phyloP scores from a whole-genome alignment of 2,888 invertebrate genomes.

The Drosophila subsilvestris region DNA sequence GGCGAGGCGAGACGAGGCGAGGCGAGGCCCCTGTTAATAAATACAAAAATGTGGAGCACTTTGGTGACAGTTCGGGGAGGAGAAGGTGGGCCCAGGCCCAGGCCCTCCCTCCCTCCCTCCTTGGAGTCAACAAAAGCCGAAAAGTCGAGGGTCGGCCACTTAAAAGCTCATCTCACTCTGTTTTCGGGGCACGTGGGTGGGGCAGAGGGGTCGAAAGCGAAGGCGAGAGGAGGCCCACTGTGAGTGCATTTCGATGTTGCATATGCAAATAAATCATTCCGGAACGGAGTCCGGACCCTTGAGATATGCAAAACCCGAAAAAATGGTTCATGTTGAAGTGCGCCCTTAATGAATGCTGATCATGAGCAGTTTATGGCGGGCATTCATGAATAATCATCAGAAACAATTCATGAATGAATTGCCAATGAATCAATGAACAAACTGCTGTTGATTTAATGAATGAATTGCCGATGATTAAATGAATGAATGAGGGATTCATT shows the following conservation, averaged over 20 bases:
- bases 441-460: not conserved
- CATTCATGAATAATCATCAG: conserved; percentile 2
- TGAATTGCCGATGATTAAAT: not conserved
- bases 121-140: conserved; percentile 18
- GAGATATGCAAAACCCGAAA: conserved; percentile 37
- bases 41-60: conserved; percentile 74
- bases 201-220: no score
- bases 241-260: conserved; percentile 78
- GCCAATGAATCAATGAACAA: not conserved
- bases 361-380: conserved; percentile 26
- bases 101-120: not conserved
- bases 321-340: conserved; percentile 29
- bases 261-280: conserved; percentile 76
- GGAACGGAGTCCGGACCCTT: conserved; percentile 17
- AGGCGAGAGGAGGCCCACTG: conserved; percentile 19
- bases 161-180: conserved; percentile 61
- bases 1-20: not conserved
- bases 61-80: conserved; percentile 65
- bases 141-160: conserved; percentile 62
- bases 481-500: not conserved
- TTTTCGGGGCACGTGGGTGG: not conserved
- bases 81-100: not conserved
- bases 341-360: conserved; percentile 17
- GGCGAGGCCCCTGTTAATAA: conserved; percentile 64
- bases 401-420: not conserved